A percentile compares a stretch with the other conserved stretches of the same genome.
These are phyloP conservation scores for Neogale vison DNA, from an alignment of 2,113 vertebrate genomes.

Conservation along the genomic window DNA sequence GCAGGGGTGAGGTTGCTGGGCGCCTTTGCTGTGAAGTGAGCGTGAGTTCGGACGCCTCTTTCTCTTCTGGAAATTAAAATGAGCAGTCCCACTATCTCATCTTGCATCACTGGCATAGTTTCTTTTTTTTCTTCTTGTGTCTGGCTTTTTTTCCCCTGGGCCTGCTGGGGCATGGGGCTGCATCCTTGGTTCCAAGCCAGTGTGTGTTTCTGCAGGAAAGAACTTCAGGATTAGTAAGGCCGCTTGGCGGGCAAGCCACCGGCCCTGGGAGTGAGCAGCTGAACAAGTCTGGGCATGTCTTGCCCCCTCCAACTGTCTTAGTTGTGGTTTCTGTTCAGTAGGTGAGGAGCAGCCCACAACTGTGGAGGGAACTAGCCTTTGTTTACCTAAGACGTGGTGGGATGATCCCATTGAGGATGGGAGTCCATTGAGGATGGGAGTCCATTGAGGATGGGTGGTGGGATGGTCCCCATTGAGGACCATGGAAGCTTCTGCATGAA, in stretches of 20 bases:
- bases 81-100: background rate
- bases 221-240: background rate
- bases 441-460: too few species aligned
- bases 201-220: background rate
- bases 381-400: background rate
- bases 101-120: background rate
- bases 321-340: background rate
- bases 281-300: background rate
- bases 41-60: background rate
- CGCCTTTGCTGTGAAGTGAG: rapidly evolving
- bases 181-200: conserved; percentile 13
- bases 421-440: too few species aligned
- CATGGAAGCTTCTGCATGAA: background rate
- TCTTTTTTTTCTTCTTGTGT: background rate
- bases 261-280: rapidly evolving
- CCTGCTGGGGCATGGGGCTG: background rate
- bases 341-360: background rate
- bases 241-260: background rate
- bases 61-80: background rate
- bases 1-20: too few species aligned
- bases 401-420: background rate
- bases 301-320: background rate
- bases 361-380: background rate
- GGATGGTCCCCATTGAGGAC: background rate
- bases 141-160: background rate